Base-by-base conservation (phyloP, 2,113 vertebrate species). In the Lasiurus cinereus region DNA sequence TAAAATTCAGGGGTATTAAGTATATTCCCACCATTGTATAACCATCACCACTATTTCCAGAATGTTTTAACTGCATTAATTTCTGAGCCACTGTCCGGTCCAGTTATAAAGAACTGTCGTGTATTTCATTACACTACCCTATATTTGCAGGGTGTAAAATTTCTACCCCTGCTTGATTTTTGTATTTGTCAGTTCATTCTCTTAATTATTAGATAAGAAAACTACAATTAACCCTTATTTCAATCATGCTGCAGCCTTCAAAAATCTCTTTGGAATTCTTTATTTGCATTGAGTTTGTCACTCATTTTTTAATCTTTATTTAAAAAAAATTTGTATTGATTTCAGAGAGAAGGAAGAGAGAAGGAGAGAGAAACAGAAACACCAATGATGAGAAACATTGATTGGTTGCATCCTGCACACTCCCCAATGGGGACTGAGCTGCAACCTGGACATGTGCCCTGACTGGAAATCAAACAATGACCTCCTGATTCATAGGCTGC, bases 181-280 rank as follows among this genome's bases (percentile, higher is more conserved):
- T 87, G 31, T 74, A 86, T 78, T 62, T 88, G 56, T 83, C 72
- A 72, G 46, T 89, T 73, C 36, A 90, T 52, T 10, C 21, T 73
- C 19, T 83, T 54, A 76, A 50, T 54, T 62, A 39, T 39, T 56
- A 94, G 29, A 21, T 52, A 48, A 18, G 19, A 22, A 94, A 67
- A 84, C 14, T 87, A 10, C 22, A 15, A 87, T 87, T 27, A 72
- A 13, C 43, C 14, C 29, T 56, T 79, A 91, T 52, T 78, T 95
- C 67, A 62, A 31, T 77, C 56, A 90, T 70, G 14, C 18, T 62
- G 8, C 2, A 43, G 67, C 16, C 16, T 69, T 85, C 3, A 78
- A 50, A 91, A 80, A 48, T 6, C 13, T 56, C 27, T 70, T 56
- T 59, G 59, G 72, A 93, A 76, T 52, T 59, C 3, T 83, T 83